Evolutionary conservation across 1,140 invertebrate genomes (phyloP), one percentile per base, ranked within the genome.

Genomic region (Matsumurasca onukii): DNA sequence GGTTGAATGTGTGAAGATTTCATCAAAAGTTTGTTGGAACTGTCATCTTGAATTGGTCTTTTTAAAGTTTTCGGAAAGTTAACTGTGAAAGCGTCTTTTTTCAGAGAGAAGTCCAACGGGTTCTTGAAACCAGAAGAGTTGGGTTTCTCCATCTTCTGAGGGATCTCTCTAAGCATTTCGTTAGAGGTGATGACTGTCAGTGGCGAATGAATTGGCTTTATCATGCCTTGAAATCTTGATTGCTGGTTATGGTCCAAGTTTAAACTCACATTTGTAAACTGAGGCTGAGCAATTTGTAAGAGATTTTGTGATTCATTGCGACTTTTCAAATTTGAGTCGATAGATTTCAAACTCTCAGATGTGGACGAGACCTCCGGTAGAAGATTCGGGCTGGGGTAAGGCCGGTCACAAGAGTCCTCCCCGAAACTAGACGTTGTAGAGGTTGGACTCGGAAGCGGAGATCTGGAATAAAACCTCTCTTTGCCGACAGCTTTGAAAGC

Each of bases 291-390:
- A 20, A 34, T 39, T 1, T 15, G 25, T 62, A n/a, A 29, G 15
- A 17, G 27, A 62, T 24, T 64, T 3, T 9, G 31, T 12, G 31
- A 25, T 1, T 3, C 2, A 2, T 30, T 64, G 17, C n/a, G 34
- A 31, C 22, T 5, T 20, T 20, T 39, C 20, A 27, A 5, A 25
- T 30, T 34, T 45, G n/a, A 12, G 22, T 1, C 3, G 13, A 34
- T 27, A 3, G 5, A 20, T 49, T 20, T 29, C 59, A 27, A 5
- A 20, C n/a, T 45, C 20, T 68, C 31, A 31, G 66, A 49, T 24
- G 73, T 74, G 0, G 73, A 74, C 2, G 73, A 68, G 15, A 74
- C 73, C 49, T 70, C 73, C 20, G 70, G 51, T n/a, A 63, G 27
- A 24, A 25, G 31, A 39, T n/a, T 48, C 1, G 34, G 59, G 62